Conservation (phyloP, 2,797 vertebrate genomes). For the Enteromius trimaculatus region DNA sequence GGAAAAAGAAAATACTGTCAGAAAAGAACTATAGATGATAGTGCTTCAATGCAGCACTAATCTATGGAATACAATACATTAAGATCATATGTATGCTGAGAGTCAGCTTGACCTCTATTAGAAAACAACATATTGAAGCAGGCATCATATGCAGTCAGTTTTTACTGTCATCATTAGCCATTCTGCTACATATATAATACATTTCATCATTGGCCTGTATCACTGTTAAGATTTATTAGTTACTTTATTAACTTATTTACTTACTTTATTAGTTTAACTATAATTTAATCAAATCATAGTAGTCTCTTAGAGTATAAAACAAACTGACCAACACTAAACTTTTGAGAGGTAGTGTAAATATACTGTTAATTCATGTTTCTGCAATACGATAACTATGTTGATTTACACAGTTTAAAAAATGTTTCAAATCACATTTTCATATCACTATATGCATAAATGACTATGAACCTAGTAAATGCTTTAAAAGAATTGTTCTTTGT, state of each 20-base stretch:
- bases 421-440: not conserved
- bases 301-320: not conserved
- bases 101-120: not conserved
- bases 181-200: not conserved
- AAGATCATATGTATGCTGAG: not conserved
- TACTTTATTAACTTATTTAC: no score
- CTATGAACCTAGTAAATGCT: not conserved
- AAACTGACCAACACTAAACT: not conserved
- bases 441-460: not conserved
- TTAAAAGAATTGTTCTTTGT: not conserved
- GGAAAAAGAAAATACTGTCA: conserved; percentile 5
- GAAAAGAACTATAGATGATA: conserved; percentile 2
- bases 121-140: not conserved
- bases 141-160: not conserved
- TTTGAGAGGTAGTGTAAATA: not conserved
- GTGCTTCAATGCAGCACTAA: not conserved
- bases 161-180: not conserved
- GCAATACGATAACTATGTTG: not conserved
- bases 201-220: not conserved
- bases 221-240: not conserved
- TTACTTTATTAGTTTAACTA: not conserved
- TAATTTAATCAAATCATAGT: no score
- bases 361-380: not conserved
- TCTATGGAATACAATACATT: not conserved
- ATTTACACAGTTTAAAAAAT: not conserved